phyloP scores from a whole-genome alignment of 2,113 vertebrate genomes.

The Cnemophilus loriae region DNA sequence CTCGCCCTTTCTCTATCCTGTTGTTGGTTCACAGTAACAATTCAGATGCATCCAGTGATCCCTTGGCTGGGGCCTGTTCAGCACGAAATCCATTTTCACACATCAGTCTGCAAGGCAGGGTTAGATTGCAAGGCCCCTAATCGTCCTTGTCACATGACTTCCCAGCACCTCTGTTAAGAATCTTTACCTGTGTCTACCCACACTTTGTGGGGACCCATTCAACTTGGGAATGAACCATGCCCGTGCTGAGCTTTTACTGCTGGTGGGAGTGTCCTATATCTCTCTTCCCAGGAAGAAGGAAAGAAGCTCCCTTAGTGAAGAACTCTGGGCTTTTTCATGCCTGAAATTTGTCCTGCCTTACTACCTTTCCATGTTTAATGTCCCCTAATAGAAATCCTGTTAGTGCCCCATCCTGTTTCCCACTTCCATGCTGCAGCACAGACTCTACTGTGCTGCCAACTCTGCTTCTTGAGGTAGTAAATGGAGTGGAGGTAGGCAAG shows the following conservation, averaged over 20 bases:
- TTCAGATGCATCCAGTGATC: neutral
- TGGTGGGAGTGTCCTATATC: neutral
- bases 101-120: neutral
- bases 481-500: neutral
- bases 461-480: neutral
- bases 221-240: neutral
- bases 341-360: neutral
- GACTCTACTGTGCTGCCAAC: neutral
- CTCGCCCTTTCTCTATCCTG: accelerated
- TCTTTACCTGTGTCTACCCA: neutral
- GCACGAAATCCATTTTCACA: neutral
- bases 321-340: neutral
- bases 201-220: neutral
- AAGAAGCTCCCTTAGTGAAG: neutral
- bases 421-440: neutral
- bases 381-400: neutral
- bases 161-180: neutral
- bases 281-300: neutral
- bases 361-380: neutral
- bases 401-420: neutral
- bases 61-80: neutral
- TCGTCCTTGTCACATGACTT: accelerated
- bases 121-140: neutral
- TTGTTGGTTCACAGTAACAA: neutral
- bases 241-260: neutral